Evolutionary conservation across 1,140 invertebrate species (phyloP).

Genomic region (Ceratina japonica): DNA sequence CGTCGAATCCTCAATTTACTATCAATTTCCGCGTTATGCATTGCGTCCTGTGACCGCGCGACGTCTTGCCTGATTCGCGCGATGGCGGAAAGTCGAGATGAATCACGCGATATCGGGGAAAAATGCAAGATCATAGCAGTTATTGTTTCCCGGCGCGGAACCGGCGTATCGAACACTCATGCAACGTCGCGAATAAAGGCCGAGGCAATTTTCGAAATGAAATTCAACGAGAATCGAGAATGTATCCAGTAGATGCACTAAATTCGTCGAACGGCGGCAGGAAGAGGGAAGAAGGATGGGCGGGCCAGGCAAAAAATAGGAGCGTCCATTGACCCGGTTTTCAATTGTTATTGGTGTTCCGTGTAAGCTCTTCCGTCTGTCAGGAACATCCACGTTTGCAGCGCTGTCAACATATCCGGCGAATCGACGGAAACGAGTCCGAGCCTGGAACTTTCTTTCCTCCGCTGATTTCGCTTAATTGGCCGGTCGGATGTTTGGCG

Average conservation of each 20-base stretch:
- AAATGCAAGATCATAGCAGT: not conserved
- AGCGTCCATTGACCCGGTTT: slow-evolving; percentile 44
- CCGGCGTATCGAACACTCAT: slow-evolving; percentile 24
- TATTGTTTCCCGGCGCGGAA: not conserved
- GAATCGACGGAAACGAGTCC: slow-evolving; percentile 24
- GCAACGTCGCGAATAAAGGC: not conserved
- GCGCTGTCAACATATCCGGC: slow-evolving; percentile 42
- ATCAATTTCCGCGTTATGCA: slow-evolving; percentile 53
- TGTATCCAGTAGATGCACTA: not conserved
- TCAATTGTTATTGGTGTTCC: slow-evolving; percentile 53
- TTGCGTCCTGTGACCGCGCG: not conserved
- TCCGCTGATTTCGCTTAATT: slow-evolving; percentile 28
- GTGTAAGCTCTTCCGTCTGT: slow-evolving; percentile 41
- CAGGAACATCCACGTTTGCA: slow-evolving; percentile 37
- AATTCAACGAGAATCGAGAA: not conserved
- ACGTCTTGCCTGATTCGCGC: slow-evolving; percentile 16
- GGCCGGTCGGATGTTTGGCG: slow-evolving; percentile 12
- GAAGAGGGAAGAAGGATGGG: not conserved
- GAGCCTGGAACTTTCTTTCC: not conserved
- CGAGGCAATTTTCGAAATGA: not conserved
- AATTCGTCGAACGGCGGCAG: slow-evolving; percentile 9
- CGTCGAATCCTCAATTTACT: slow-evolving; percentile 46
- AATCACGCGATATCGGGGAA: slow-evolving; percentile 25
- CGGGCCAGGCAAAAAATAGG: not conserved
- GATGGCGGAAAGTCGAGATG: slow-evolving; percentile 34